Evolutionary conservation across 2,113 vertebrate genomes (phyloP).

Genomic region (Catharus fuscescens): DNA sequence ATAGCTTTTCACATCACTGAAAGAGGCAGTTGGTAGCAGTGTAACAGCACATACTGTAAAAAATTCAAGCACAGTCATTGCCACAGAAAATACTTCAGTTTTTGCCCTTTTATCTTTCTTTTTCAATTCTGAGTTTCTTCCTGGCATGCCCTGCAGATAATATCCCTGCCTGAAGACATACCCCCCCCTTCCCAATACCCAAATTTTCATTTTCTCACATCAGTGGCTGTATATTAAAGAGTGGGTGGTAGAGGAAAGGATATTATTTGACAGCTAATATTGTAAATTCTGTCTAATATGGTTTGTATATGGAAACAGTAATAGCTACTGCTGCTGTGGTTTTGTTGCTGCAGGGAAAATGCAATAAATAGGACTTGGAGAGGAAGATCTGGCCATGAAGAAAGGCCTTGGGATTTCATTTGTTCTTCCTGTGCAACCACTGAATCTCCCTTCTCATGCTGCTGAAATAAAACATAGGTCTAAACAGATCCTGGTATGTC

Average conservation of each 20-base stretch:
- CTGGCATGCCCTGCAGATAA: background rate
- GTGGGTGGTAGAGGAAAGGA: background rate
- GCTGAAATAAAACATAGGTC: background rate
- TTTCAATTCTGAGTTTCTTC: slow-evolving; percentile 5
- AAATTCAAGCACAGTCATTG: slow-evolving; percentile 9
- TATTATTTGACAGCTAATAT: slow-evolving; percentile 57
- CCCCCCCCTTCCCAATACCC: background rate
- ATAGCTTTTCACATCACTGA: slow-evolving; percentile 9
- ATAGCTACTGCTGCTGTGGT: slow-evolving; percentile 32
- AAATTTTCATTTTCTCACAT: slow-evolving; percentile 8
- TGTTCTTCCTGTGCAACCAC: background rate
- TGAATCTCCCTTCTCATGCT: background rate
- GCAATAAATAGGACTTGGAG: slow-evolving; percentile 36
- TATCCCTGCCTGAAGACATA: background rate
- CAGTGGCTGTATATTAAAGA: slow-evolving; percentile 21
- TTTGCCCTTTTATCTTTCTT: slow-evolving; percentile 28
- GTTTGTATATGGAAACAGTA: slow-evolving; percentile 42
- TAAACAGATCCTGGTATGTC: background rate
- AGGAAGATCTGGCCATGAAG: background rate
- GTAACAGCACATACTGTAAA: background rate
- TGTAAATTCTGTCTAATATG: slow-evolving; percentile 40
- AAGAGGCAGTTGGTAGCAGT: slow-evolving; percentile 4
- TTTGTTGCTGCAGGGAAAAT: slow-evolving; percentile 51
- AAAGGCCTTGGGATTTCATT: slow-evolving; percentile 30
- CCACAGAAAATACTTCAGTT: background rate